Conservation (phyloP, 2,888 invertebrate genomes). For the Thumatha senex region DNA sequence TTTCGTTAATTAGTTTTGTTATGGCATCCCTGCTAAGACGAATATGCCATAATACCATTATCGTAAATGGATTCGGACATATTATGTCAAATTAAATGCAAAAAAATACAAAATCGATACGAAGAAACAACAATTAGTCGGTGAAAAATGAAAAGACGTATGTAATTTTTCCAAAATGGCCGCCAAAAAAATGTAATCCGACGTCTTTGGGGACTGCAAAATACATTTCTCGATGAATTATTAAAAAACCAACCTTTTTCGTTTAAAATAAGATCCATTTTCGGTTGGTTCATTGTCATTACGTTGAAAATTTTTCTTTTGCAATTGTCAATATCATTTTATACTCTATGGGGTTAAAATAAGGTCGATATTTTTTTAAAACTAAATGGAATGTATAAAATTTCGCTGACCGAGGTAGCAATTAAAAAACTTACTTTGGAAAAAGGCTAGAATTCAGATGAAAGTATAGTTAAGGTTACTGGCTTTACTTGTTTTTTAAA, state of each 20-base stretch:
- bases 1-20: too few relatives aligned
- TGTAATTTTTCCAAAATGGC: slow-evolving; percentile 48
- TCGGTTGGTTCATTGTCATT: neutral
- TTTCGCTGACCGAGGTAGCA: slow-evolving; percentile 21
- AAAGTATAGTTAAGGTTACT: slow-evolving; percentile 8
- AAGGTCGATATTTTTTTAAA: slow-evolving; percentile 5
- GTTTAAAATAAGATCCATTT: accelerated
- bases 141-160: slow-evolving; percentile 27
- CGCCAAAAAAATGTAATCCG: slow-evolving; percentile 12
- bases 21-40: too few relatives aligned
- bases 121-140: slow-evolving; percentile 31
- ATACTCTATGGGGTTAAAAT: accelerated
- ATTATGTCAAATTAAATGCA: slow-evolving; percentile 9
- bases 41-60: neutral
- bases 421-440: slow-evolving; percentile 47
- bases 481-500: slow-evolving; percentile 9
- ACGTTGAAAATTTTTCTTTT: slow-evolving; percentile 4
- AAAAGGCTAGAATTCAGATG: slow-evolving; percentile 23
- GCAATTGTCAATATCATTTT: neutral
- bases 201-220: neutral
- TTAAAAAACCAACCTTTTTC: neutral
- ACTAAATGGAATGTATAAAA: slow-evolving; percentile 15
- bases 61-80: slow-evolving; percentile 2
- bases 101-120: slow-evolving; percentile 26
- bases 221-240: slow-evolving; percentile 3